Evolutionary conservation across 2,888 invertebrate genomes (phyloP).

Genomic region (Helleia helle): DNA sequence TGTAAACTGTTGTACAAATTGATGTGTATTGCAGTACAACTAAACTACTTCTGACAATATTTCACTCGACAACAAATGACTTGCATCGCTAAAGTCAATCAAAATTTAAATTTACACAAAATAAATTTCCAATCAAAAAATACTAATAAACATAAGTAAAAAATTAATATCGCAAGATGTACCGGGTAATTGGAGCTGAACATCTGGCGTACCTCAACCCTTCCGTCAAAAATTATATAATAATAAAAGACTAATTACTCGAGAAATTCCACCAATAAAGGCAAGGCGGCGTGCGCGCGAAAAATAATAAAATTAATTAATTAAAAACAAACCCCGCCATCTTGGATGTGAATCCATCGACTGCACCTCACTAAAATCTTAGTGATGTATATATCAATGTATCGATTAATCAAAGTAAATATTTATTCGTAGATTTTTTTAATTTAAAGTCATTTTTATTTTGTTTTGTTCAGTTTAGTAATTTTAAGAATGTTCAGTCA

Average conservation of each 20-base stretch:
- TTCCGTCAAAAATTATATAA: slow-evolving; percentile 67
- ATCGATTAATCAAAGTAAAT: too few relatives aligned
- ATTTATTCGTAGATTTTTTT: too few relatives aligned
- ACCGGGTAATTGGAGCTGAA: slow-evolving; percentile 12
- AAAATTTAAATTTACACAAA: too few relatives aligned
- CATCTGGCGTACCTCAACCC: slow-evolving; percentile 58
- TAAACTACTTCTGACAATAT: too few relatives aligned
- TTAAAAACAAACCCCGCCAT: slow-evolving; percentile 55
- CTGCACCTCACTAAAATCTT: slow-evolving; percentile 4
- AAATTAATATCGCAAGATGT: background rate
- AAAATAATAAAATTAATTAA: slow-evolving; percentile 74
- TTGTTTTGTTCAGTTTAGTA: too few relatives aligned
- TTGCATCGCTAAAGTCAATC: too few relatives aligned
- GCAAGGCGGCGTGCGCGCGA: slow-evolving; percentile 52
- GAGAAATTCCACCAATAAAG: slow-evolving; percentile 67
- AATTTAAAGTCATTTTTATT: too few relatives aligned
- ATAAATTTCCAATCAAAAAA: background rate
- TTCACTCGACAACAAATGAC: too few relatives aligned
- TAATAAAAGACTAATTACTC: slow-evolving; percentile 74
- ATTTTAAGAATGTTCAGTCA: too few relatives aligned
- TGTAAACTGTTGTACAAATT: too few relatives aligned
- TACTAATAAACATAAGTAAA: background rate
- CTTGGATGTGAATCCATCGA: slow-evolving; percentile 20
- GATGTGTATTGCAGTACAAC: too few relatives aligned
- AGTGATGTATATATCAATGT: background rate